A percentile compares a stretch with the other conserved stretches of the same genome.
These are phyloP conservation scores for Gonatopus flavifemur DNA, from an alignment of 1,140 invertebrate species.

Conservation along the genomic window DNA sequence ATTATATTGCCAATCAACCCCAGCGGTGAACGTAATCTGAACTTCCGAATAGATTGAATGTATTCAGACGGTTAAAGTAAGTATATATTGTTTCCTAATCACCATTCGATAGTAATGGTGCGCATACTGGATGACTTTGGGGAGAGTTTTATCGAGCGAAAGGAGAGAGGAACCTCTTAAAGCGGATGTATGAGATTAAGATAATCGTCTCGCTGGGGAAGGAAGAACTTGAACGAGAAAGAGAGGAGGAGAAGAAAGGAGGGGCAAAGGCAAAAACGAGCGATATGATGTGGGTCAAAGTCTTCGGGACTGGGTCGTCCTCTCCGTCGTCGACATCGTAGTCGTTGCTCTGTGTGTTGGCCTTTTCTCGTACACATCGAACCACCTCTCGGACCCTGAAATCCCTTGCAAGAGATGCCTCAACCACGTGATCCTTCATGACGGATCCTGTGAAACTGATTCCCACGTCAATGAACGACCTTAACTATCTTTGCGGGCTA, in stretches of 20 bases:
- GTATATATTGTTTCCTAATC: too few relatives aligned
- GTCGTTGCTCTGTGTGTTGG: too few relatives aligned
- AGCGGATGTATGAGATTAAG: conserved; percentile 52
- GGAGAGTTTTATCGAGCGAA: conserved; percentile 2
- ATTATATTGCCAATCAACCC: too few relatives aligned
- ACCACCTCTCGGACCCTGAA: conserved; percentile 15
- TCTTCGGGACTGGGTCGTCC: conserved; percentile 46
- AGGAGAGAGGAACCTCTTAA: conserved; percentile 37
- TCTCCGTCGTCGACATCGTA: conserved; percentile 33
- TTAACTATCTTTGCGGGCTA: too few relatives aligned
- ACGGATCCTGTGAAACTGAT: too few relatives aligned
- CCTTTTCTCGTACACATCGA: too few relatives aligned
- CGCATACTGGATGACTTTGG: too few relatives aligned
- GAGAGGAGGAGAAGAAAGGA: conserved; percentile 21
- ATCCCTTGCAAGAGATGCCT: conserved; percentile 32
- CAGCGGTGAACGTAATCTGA: too few relatives aligned
- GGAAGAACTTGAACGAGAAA: conserved; percentile 18
- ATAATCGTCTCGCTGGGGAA: conserved; percentile 45
- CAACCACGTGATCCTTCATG: conserved; percentile 19
- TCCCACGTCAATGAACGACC: too few relatives aligned
- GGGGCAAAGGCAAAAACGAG: conserved; percentile 45
- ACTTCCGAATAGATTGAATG: too few relatives aligned
- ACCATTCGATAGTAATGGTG: too few relatives aligned
- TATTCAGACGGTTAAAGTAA: too few relatives aligned
- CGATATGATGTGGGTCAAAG: conserved; percentile 53